phyloP scores from a whole-genome alignment of 2,888 invertebrate genomes.

The Campoplex nolae region DNA sequence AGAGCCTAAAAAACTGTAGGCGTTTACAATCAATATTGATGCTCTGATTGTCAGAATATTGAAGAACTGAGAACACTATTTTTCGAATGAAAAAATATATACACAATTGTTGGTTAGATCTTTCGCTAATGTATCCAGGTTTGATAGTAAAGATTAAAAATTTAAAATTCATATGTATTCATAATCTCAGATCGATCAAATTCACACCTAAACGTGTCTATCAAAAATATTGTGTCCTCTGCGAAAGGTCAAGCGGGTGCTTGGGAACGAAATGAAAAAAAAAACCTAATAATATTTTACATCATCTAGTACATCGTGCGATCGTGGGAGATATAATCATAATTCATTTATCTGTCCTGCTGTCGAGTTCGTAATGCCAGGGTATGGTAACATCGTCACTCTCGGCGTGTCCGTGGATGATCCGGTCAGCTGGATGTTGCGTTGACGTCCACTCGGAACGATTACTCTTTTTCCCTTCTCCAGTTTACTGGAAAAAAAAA shows the following conservation, averaged over 20 bases:
- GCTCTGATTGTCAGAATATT: neutral
- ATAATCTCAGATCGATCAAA: conserved; percentile 40
- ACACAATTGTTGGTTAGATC: neutral
- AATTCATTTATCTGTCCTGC: conserved; percentile 62
- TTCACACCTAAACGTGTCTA: conserved; percentile 59
- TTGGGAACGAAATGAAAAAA: neutral
- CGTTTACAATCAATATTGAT: neutral
- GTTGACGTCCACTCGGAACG: conserved; percentile 63
- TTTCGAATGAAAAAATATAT: neutral
- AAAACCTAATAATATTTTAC: conserved; percentile 10
- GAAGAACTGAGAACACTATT: neutral
- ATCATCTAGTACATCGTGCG: conserved; percentile 13
- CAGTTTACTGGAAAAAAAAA: conserved; percentile 17
- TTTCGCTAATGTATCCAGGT: neutral
- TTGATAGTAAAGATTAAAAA: conserved; percentile 22
- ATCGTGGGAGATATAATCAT: conserved; percentile 59
- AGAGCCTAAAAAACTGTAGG: too few relatives aligned
- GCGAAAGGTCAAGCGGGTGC: conserved; percentile 19
- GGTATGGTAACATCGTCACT: conserved; percentile 49
- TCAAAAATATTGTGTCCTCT: conserved; percentile 32
- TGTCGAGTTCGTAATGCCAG: conserved; percentile 48
- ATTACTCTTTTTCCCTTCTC: conserved; percentile 61
- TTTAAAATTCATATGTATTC: neutral
- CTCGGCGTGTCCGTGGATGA: conserved; percentile 51
- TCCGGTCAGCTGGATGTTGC: conserved; percentile 62